Base-by-base conservation (phyloP, 2,113 vertebrate species). In the Promerops cafer region DNA sequence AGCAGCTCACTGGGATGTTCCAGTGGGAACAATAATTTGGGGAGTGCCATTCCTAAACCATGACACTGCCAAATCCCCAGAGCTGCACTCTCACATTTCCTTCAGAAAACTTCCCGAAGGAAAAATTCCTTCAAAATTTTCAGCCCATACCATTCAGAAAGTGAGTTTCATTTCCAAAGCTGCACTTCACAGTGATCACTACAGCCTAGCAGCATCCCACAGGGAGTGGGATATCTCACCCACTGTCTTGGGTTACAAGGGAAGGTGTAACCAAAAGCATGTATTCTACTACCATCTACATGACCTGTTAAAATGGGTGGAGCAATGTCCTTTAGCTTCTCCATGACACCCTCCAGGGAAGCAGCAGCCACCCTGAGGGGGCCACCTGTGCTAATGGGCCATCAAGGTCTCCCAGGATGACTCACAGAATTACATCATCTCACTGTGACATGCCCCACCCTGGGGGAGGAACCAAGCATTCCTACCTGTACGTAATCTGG, bases 71-170 rank as follows among this genome's bases (percentile, higher is more conserved):
- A 0, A 47, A 79, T 28, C 18, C 26, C 5, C 12, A 26, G 15
- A 33, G 8, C 0, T 52, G 20, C 7, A 2, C 6, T 61, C 18
- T 49, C 2, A 0, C 15, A 5, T 53, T 39, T 81, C 45, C 16
- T 47, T 24, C 27, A 57, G 63, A 76, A 76, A 88, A 16, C 2
- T 50, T 76, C 13, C 16, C 0, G 0, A 26, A 35, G 11, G 21
- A 57, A 31, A 85, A 35, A 26, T 21, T 49, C 30, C 35, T 75
- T 57, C 16, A 4, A 27, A 40, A 24, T 9, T 63, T 82, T 60
- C 40, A 68, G 6, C 28, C 4, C 8, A 8, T 6, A 13, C 17
- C 2, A 50, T 90, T 42, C 20, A 24, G 71, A 83, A 74, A 31
- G 4, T 10, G 2, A 80, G 28, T 31, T 49, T 17, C 5, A 0